Base-by-base conservation (phyloP, 2,888 invertebrate species). In the Aleiodes leptofemur region DNA sequence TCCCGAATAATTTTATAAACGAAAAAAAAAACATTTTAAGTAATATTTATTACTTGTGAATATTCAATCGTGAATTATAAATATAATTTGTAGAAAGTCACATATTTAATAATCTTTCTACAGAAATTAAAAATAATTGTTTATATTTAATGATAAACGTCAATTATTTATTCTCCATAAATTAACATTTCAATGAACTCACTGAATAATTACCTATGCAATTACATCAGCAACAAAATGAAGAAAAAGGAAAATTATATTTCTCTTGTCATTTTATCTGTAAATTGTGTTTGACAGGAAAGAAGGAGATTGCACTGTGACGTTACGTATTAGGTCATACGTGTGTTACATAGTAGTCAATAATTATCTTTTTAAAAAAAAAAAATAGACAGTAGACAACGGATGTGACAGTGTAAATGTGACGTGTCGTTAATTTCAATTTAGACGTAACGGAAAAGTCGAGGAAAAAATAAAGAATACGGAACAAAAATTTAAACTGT, bases 1-100 rank as follows among this genome's bases (percentile, higher is more conserved):
- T 38, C 73, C 69, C 75, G 72, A 74, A 74, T 76, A 38, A 78
- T 77, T 64, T 64, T 48, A 23, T 43, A 43, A 43, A 79, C 66
- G 61, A 74, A 74, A 13, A 43, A 43, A 31, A 50, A 69, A 57
- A 76, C 73, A 73, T 34, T 64, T 64, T 29, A 43, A 61, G 7
- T 38, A 43, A 8, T 11, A 38, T n/a, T 61, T n/a, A 23, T 43
- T 9, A 38, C 16, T 61, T 61, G 14, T 38, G 38, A 14, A n/a
- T 43, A 38, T 43, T 5, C 14, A 14, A 8, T 11, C 38, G 43
- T 38, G 16, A 38, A 43, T 34, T 43, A 43, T 43, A 9, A 61
- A 16, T 61, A 61, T 43, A n/a, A 61, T 43, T n/a, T 9, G 61
- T 9, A 57, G 16, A 61, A 61, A n/a, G 34, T 31, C 29, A 9